These are phyloP conservation scores for Sericinus montela DNA, from an alignment of 2,888 invertebrate species.

Conservation along the genomic window DNA sequence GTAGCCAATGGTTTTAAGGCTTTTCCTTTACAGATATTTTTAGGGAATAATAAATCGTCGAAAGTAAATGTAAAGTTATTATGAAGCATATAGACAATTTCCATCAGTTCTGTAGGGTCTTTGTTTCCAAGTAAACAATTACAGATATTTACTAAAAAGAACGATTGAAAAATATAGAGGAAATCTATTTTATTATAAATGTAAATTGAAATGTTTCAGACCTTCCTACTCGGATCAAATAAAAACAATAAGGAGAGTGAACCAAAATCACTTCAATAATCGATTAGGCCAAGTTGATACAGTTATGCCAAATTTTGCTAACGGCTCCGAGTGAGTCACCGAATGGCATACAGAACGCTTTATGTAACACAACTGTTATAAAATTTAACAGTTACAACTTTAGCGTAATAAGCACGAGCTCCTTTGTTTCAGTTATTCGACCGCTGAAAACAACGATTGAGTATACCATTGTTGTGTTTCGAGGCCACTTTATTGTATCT, in stretches of 20 bases:
- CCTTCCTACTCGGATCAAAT: too few relatives aligned
- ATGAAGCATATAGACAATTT: too few relatives aligned
- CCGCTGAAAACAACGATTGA: constrained; percentile 42
- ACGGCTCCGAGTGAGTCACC: constrained; percentile 50
- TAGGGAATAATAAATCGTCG: too few relatives aligned
- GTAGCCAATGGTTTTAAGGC: too few relatives aligned
- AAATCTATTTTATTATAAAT: too few relatives aligned
- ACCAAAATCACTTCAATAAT: constrained; percentile 9
- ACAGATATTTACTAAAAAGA: too few relatives aligned
- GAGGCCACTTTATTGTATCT: constrained; percentile 44
- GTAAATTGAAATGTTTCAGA: too few relatives aligned
- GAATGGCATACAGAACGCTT: constrained; percentile 38
- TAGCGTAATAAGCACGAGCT: constrained; percentile 41
- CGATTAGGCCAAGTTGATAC: constrained; percentile 13
- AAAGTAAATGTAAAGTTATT: too few relatives aligned
- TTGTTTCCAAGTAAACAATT: too few relatives aligned
- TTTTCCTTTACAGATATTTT: too few relatives aligned
- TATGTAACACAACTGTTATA: constrained; percentile 62
- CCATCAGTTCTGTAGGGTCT: too few relatives aligned
- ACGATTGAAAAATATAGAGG: too few relatives aligned
- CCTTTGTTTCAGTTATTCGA: constrained; percentile 38
- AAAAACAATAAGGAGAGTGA: not conserved
- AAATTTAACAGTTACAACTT: constrained; percentile 59
- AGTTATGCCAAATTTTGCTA: constrained; percentile 38
- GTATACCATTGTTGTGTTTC: constrained; percentile 41